phyloP scores from a whole-genome alignment of 2,113 vertebrate genomes.

The Struthio camelus region DNA sequence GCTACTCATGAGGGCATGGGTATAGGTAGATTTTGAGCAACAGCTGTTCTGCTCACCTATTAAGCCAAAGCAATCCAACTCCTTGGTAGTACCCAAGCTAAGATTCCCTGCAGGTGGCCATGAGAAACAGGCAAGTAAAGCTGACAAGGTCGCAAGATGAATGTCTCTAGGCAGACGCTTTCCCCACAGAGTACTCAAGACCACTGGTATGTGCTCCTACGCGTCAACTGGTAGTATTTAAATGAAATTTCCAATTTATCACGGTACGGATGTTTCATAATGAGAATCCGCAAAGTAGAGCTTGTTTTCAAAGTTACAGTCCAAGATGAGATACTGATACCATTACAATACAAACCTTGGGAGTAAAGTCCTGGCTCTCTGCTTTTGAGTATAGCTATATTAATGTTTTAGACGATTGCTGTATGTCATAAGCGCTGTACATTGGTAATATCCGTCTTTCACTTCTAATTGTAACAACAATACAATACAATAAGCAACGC shows the following conservation, averaged over 20 bases:
- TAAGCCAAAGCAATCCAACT: neutral
- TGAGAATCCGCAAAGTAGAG: neutral
- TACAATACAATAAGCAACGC: neutral
- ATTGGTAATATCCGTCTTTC: neutral
- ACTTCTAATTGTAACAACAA: neutral
- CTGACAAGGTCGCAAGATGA: neutral
- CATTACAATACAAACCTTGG: neutral
- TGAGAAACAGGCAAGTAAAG: neutral
- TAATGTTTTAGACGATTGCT: neutral
- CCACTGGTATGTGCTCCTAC: neutral
- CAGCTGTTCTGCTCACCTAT: neutral
- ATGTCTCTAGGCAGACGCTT: neutral
- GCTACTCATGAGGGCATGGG: neutral
- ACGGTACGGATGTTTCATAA: neutral
- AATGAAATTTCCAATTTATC: neutral
- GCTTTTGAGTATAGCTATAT: neutral
- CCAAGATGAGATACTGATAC: accelerated
- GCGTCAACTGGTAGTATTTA: too few relatives aligned
- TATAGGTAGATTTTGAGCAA: neutral
- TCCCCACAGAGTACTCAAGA: neutral
- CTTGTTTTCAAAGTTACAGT: neutral
- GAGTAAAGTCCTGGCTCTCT: neutral
- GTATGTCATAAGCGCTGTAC: neutral
- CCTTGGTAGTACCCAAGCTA: neutral
- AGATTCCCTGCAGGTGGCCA: neutral